These are phyloP conservation scores for Anthopleura sola DNA, from an alignment of 64 coral and sea anemone genomes.

Conservation along the genomic window DNA sequence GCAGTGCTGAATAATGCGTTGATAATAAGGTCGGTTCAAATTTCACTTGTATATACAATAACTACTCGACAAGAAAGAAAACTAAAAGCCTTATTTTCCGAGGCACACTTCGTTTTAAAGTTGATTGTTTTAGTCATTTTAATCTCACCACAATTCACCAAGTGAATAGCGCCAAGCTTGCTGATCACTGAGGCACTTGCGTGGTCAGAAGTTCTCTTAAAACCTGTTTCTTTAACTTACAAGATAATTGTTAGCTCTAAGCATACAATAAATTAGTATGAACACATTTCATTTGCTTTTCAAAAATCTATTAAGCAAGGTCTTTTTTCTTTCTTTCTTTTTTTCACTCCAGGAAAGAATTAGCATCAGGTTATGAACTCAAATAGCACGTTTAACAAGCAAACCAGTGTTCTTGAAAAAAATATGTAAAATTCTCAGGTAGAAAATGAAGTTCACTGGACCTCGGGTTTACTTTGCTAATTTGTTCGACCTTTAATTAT, in stretches of 20 bases:
- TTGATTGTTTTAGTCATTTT: slow-evolving; percentile 11
- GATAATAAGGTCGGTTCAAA: slow-evolving; percentile 1
- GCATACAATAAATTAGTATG: not conserved
- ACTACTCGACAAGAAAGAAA: not conserved
- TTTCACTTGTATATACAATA: slow-evolving; percentile 16
- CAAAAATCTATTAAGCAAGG: not conserved
- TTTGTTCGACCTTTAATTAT: not conserved
- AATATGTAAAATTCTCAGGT: not conserved
- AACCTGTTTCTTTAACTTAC: not conserved
- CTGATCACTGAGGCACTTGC: slow-evolving; percentile 10
- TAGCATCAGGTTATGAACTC: not conserved
- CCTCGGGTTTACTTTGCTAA: not conserved
- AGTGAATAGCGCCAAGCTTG: not conserved
- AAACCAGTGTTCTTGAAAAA: too few relatives aligned
- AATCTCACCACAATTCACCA: slow-evolving; percentile 2
- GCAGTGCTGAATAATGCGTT: not conserved
- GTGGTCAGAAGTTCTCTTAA: not conserved
- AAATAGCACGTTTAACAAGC: slow-evolving; percentile 8
- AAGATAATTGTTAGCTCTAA: slow-evolving; percentile 6
- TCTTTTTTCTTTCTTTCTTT: not conserved
- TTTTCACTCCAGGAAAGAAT: not conserved
- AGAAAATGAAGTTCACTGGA: too few relatives aligned
- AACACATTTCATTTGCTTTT: slow-evolving; percentile 9
- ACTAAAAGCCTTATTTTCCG: slow-evolving; percentile 5
- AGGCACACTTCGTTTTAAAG: slow-evolving; percentile 15